Percentiles rank a stretch among this genome's conserved stretches.
Conservation (phyloP, 2,113 vertebrate species). For the Anguilla rostrata region DNA sequence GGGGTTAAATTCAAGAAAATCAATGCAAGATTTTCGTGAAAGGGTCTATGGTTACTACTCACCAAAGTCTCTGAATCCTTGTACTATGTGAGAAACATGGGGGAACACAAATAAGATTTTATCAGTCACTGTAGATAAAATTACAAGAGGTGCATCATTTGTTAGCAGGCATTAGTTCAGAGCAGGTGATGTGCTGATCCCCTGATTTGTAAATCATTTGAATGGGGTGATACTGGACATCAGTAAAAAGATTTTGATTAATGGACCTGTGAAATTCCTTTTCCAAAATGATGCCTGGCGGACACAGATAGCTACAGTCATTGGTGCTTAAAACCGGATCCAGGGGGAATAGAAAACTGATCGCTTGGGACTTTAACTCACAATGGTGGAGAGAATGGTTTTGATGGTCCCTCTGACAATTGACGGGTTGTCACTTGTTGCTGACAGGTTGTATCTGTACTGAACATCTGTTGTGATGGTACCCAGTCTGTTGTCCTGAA, state of each 20-base stretch:
- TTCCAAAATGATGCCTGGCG: neutral
- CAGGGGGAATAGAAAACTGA: neutral
- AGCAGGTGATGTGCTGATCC: neutral
- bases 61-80: slow-evolving; percentile 32
- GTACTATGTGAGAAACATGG: slow-evolving; percentile 21
- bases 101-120: neutral
- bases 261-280: neutral
- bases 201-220: neutral
- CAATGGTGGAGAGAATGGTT: slow-evolving; percentile 35
- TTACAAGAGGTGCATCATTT: neutral
- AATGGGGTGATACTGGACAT: neutral
- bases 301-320: neutral
- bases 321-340: neutral
- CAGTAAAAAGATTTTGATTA: neutral
- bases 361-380: slow-evolving; percentile 20
- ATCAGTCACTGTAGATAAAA: neutral
- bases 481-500: slow-evolving; percentile 33
- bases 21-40: too few relatives aligned
- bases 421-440: slow-evolving; percentile 27
- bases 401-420: slow-evolving; percentile 32
- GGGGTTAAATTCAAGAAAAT: too few relatives aligned
- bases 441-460: slow-evolving; percentile 35
- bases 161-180: neutral
- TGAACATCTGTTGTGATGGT: slow-evolving; percentile 34
- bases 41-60: neutral